Conservation (phyloP, 2,888 invertebrate genomes). For the Minunthozetes semirufus region DNA sequence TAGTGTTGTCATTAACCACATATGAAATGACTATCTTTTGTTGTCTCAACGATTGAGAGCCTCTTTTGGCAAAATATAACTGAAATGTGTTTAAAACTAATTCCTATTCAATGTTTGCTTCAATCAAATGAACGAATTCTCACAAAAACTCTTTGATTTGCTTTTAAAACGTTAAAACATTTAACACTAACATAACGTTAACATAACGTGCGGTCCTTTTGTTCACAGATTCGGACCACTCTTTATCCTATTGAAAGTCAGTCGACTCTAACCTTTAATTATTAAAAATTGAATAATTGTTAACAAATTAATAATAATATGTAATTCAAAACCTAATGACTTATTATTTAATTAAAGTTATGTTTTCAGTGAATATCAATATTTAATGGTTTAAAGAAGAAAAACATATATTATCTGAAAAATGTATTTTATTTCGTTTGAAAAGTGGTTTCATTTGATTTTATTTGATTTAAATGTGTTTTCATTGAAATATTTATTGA, state of each 20-base stretch:
- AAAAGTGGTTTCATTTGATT: too few species aligned
- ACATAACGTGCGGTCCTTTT: not conserved
- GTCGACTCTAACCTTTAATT: not conserved
- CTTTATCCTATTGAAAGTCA: not conserved
- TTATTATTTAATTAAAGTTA: not conserved
- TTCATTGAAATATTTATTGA: not conserved
- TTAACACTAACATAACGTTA: not conserved
- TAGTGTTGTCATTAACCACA: constrained; percentile 8
- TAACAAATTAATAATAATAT: too few species aligned
- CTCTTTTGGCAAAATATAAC: not conserved
- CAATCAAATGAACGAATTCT: not conserved
- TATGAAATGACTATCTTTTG: constrained; percentile 18
- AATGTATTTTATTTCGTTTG: too few species aligned
- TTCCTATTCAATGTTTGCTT: not conserved
- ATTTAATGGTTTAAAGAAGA: not conserved
- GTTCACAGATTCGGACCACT: not conserved
- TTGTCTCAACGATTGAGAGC: constrained; percentile 3
- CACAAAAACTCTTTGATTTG: too few species aligned
- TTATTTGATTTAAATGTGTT: not conserved
- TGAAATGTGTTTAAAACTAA: not conserved
- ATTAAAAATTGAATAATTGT: too few species aligned
- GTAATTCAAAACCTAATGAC: not conserved
- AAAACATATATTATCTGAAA: not conserved
- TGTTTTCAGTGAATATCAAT: not conserved
- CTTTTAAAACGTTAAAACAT: too few species aligned